These are phyloP conservation scores for Anoplius nigerrimus DNA, from an alignment of 2,888 invertebrate genomes.

Conservation along the genomic window DNA sequence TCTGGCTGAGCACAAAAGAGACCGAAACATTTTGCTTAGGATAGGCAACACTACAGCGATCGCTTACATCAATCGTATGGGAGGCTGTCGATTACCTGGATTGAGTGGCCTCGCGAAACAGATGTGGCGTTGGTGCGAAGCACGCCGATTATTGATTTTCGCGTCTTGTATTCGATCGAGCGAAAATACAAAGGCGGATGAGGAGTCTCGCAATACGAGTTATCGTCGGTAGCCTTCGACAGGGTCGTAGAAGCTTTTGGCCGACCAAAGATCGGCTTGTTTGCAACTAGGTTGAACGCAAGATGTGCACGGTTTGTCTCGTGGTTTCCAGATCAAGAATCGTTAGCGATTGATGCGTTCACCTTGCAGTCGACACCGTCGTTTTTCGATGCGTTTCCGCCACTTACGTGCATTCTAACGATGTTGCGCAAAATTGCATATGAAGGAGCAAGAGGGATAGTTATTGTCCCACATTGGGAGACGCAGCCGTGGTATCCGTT, in stretches of 20 bases:
- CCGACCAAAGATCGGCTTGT: conserved; percentile 8
- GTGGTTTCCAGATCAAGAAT: background rate
- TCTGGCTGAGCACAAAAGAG: conserved; percentile 7
- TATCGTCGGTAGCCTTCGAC: background rate
- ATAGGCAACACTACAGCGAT: conserved; percentile 26
- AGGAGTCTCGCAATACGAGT: conserved; percentile 12
- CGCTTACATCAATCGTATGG: conserved; percentile 14
- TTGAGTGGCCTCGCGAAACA: conserved; percentile 9
- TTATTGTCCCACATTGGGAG: conserved; percentile 41
- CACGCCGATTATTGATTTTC: conserved; percentile 5
- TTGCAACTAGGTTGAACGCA: conserved; percentile 14
- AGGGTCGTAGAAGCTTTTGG: background rate
- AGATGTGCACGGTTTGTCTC: conserved; percentile 16
- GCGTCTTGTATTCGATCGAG: conserved; percentile 16
- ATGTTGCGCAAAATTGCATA: conserved; percentile 38
- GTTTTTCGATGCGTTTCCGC: conserved; percentile 2
- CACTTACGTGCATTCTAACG: conserved; percentile 24
- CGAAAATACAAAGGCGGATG: conserved; percentile 12
- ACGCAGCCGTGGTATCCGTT: conserved; percentile 35
- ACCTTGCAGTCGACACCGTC: background rate
- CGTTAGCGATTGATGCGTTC: conserved; percentile 2
- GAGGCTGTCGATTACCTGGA: background rate
- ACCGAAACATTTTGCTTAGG: conserved; percentile 12
- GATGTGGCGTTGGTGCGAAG: conserved; percentile 22
- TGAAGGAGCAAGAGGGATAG: conserved; percentile 33